Evolutionary conservation across 2,888 invertebrate species (phyloP).

Genomic region (Hylaea fasciaria): DNA sequence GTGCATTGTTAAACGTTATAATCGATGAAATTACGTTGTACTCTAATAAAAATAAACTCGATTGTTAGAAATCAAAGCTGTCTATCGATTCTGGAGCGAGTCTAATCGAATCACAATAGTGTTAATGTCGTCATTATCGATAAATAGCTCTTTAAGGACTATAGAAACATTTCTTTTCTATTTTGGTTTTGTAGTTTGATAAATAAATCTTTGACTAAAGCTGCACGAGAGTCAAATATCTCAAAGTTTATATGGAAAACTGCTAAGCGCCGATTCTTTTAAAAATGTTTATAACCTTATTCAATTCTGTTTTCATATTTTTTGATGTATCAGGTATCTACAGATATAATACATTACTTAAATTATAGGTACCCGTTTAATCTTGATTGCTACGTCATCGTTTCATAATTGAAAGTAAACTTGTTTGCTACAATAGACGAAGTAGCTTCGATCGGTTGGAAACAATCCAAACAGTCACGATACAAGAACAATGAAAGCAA

Average conservation of each 20-base stretch:
- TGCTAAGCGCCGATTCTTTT: no score
- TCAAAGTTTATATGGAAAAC: no score
- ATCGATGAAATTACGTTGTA: slow-evolving; percentile 25
- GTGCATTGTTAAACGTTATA: slow-evolving; percentile 41
- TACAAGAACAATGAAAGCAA: slow-evolving; percentile 52
- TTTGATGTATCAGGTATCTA: not conserved
- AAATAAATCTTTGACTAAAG: slow-evolving; percentile 16
- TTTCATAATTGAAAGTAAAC: slow-evolving; percentile 59
- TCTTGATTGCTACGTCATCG: slow-evolving; percentile 47
- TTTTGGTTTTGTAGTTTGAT: slow-evolving; percentile 30
- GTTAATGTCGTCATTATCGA: slow-evolving; percentile 48
- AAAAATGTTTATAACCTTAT: no score
- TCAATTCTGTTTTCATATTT: no score
- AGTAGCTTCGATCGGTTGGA: slow-evolving; percentile 53
- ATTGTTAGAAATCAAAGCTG: slow-evolving; percentile 63
- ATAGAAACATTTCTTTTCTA: slow-evolving; percentile 14
- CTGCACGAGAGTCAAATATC: not conserved
- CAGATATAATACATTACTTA: not conserved
- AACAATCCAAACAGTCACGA: slow-evolving; percentile 59
- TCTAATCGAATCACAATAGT: slow-evolving; percentile 62
- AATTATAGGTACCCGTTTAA: slow-evolving; percentile 11
- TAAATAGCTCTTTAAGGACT: slow-evolving; percentile 43
- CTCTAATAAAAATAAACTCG: slow-evolving; percentile 53
- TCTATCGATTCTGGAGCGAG: slow-evolving; percentile 62
- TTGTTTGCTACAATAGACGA: slow-evolving; percentile 46